A percentile compares a stretch with the other conserved stretches of the same genome.
Evolutionary conservation across 2,888 invertebrate genomes (phyloP).

Genomic region (Luperina nickerlii): DNA sequence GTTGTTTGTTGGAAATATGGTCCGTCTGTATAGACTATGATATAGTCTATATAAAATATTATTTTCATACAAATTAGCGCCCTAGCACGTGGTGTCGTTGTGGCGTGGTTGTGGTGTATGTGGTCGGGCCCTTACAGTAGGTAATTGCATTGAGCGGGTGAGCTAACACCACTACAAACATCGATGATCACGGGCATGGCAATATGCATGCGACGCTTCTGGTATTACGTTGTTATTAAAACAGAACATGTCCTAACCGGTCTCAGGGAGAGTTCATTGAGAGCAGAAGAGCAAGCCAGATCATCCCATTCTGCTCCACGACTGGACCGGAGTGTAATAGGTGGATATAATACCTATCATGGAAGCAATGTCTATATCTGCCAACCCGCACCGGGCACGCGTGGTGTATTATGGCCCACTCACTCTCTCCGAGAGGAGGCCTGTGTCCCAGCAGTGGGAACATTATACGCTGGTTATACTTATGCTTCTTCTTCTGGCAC

Average conservation of each 20-base stretch:
- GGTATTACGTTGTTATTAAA: not conserved
- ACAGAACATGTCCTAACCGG: not conserved
- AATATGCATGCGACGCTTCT: not conserved
- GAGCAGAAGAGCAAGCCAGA: not conserved
- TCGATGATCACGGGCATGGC: not conserved
- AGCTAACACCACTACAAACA: no score
- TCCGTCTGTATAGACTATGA: not conserved
- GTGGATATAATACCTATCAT: not conserved
- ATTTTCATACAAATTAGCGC: no score
- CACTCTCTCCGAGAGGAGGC: no score
- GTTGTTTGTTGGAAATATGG: not conserved
- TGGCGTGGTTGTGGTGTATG: no score
- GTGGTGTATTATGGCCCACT: no score
- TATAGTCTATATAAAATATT: no score
- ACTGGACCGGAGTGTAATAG: not conserved
- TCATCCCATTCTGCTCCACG: not conserved
- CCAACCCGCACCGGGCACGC: no score
- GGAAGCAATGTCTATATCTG: not conserved
- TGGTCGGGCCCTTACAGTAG: not conserved
- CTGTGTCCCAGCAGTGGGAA: no score
- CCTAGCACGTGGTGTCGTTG: no score
- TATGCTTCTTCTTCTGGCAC: no score
- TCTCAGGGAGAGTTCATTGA: not conserved
- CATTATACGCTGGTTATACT: no score
- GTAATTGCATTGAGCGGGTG: not conserved